Evolutionary conservation across 2,888 invertebrate species (phyloP), one percentile per base, ranked within the genome.

Genomic region (Aquatica leii): DNA sequence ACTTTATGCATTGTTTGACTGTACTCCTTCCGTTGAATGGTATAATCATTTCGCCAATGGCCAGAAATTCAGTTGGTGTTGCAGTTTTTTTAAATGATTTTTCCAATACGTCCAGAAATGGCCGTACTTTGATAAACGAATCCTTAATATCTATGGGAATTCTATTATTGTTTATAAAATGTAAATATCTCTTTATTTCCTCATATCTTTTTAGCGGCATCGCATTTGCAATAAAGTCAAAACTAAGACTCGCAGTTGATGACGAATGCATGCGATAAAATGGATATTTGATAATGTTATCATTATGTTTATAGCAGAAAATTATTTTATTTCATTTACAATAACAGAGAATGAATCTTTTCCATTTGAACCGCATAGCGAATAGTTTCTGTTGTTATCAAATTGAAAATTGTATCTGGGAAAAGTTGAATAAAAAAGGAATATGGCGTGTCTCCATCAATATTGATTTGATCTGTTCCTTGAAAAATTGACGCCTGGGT

Each of bases 181-280:
- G 65, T 46, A 68, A 37, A 53, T 59, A 65, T 20, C 51, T 52
- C 41, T 65, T 59, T 43, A 67, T 57, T 41, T 67, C 58, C 54
- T 69, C 67, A 52, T 64, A 69, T 34, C 62, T 37, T 21, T 67
- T 62, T 31, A 68, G 31, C 12, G 67, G 21, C 53, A 69, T 61
- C 14, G 52, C 37, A n/a, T 66, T 56, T 11, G 69, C 59, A 58
- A 69, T 67, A 5, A 64, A 20, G 17, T 56, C 21, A 50, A 66
- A 55, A 11, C 66, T 48, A 12, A 69, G 40, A 2, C 52, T 24
- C 14, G 56, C 49, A 24, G 43, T 34, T 17, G 62, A 59, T 12
- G 59, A 64, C 69, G 66, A 69, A 17, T 58, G 50, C 59, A 62
- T 59, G n/a, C 63, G 18, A 43, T 37, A 59, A 17, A 37, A 35